Evolutionary conservation across 1,140 invertebrate genomes (phyloP), one percentile per base, ranked within the genome.

Genomic region (Listronotus oregonensis): DNA sequence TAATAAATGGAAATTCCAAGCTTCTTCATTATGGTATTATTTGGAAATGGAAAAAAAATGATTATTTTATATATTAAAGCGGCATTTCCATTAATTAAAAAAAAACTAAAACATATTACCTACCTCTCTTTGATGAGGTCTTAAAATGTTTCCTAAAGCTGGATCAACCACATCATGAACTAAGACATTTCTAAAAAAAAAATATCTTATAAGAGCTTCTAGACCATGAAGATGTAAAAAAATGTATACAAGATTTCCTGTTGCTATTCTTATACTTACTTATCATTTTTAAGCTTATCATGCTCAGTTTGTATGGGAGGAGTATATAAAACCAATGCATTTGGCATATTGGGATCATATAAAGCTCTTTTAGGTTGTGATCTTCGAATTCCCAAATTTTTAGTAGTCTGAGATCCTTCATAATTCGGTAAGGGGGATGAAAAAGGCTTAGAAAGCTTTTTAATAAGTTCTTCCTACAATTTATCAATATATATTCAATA

Each of bases 141-240:
- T 83, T 6, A 99, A 82, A 51, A 99, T 89, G 75, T 94, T 92
- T 32, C 90, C 89, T 12, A 99, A 81, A 0, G 93, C 72, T 27
- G 96, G 96, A 85, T 99, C 97, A 1, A 99, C 95, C 7, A 97
- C 95, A 6, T 97, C 93, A 80, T 95, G 93, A 2, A 97, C 94
- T 72, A 85, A 85, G 31, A 86, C 80, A 63, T 89, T 87, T 39
- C 84, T 75, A n/a, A n/a, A 70, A 85, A 75, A 65, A 75, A 77
- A 72, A n/a, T n/a, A n/a, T n/a, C n/a, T n/a, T 27, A 5, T 27
- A 27, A 27, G 21, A 5, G 5, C 5, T 27, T 27, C 21, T 27
- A 27, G 5, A 27, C 21, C 21, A 27, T 27, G 21, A 27, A 27
- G 5, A 27, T 27, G 21, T 27, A 27, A 27, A 27, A 27, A 3